Percentiles rank a stretch among this genome's conserved stretches.
Conservation (phyloP, 2,888 invertebrate species). For the Callosobruchus maculatus region DNA sequence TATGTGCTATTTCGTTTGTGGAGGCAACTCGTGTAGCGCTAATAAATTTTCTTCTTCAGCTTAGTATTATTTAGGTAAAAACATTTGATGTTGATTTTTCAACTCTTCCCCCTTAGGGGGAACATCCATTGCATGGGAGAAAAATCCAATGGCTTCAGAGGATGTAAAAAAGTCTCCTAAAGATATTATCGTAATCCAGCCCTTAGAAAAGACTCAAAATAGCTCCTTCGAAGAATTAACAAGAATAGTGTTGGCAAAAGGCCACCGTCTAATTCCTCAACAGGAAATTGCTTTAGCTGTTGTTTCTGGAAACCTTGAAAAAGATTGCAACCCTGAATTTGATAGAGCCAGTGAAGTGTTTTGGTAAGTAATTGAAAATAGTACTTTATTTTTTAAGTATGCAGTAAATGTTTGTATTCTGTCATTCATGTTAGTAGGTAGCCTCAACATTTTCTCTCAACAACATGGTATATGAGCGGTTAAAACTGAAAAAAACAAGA, state of each 20-base stretch:
- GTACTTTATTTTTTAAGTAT: too few relatives aligned
- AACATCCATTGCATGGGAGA: slow-evolving; percentile 32
- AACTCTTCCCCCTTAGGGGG: slow-evolving; percentile 45
- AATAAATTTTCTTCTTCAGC: too few relatives aligned
- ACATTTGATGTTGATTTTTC: too few relatives aligned
- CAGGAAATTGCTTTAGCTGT: slow-evolving; percentile 80
- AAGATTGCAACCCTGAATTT: slow-evolving; percentile 75
- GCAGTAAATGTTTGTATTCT: too few relatives aligned
- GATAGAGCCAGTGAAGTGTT: slow-evolving; percentile 39
- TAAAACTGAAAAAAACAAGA: too few relatives aligned
- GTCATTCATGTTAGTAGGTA: too few relatives aligned
- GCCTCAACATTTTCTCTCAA: too few relatives aligned
- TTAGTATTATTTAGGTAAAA: too few relatives aligned
- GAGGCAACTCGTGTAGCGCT: too few relatives aligned
- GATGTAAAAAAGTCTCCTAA: slow-evolving; percentile 24
- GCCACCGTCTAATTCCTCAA: slow-evolving; percentile 66
- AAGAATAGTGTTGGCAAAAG: slow-evolving; percentile 50
- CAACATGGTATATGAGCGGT: too few relatives aligned
- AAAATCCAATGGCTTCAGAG: slow-evolving; percentile 23
- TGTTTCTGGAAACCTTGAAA: slow-evolving; percentile 64
- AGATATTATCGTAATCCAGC: slow-evolving; percentile 35
- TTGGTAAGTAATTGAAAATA: not conserved
- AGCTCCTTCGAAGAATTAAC: slow-evolving; percentile 46
- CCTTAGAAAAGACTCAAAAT: slow-evolving; percentile 16
- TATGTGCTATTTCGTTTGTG: too few relatives aligned